These are phyloP conservation scores for Onthophagus sagittarius DNA, from an alignment of 2,888 invertebrate species.

Conservation along the genomic window DNA sequence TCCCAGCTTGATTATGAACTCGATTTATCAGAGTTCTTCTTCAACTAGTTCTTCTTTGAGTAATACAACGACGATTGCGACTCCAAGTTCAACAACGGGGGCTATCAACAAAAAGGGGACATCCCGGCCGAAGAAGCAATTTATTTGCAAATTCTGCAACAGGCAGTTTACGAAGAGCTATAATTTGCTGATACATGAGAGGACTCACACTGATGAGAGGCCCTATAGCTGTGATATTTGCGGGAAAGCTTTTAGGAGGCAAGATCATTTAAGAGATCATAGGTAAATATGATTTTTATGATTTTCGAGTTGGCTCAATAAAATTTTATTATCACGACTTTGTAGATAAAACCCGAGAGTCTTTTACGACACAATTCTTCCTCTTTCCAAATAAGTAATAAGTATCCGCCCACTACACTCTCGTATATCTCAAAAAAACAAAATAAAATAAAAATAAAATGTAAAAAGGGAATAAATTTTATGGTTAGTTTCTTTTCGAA, in stretches of 20 bases:
- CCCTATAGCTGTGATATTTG: slow-evolving; percentile 98
- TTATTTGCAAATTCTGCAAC: slow-evolving; percentile 97
- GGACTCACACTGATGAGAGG: slow-evolving; percentile 96
- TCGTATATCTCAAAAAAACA: too few species aligned
- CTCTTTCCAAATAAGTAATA: too few species aligned
- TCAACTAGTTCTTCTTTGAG: too few species aligned
- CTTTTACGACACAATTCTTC: too few species aligned
- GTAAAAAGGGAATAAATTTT: too few species aligned
- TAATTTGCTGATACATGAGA: slow-evolving; percentile 94
- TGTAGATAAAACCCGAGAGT: too few species aligned
- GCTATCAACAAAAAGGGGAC: slow-evolving; percentile 14
- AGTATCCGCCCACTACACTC: too few species aligned
- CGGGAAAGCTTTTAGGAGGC: slow-evolving; percentile 93
- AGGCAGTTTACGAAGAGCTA: slow-evolving; percentile 98
- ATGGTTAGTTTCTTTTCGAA: too few species aligned
- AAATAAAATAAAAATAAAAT: too few species aligned
- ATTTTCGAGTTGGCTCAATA: too few species aligned
- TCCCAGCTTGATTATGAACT: slow-evolving; percentile 67
- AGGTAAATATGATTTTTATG: slow-evolving; percentile 58
- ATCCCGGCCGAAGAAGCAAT: slow-evolving; percentile 88
- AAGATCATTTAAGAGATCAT: slow-evolving; percentile 92
- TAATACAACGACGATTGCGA: slow-evolving; percentile 49
- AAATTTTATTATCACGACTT: background rate
- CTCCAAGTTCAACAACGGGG: slow-evolving; percentile 28
- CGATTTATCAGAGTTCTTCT: slow-evolving; percentile 57